Percentiles rank a stretch among this genome's conserved stretches.
phyloP scores from a whole-genome alignment of 2,113 vertebrate genomes.

The Colius striatus region DNA sequence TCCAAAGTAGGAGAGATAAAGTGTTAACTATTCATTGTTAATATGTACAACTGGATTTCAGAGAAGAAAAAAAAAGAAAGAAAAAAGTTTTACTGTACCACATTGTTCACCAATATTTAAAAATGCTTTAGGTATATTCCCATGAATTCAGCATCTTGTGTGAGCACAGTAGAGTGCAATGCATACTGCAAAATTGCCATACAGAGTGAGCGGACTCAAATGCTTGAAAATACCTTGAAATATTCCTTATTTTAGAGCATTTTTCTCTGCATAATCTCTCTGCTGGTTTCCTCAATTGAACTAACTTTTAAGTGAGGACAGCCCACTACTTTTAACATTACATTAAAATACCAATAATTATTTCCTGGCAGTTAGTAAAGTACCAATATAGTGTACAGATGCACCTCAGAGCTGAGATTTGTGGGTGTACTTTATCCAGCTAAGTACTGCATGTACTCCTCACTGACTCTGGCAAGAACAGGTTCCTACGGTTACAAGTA shows the following conservation, averaged over 20 bases:
- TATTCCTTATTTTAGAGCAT: background rate
- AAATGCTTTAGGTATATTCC: background rate
- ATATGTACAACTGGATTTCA: background rate
- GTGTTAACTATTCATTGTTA: background rate
- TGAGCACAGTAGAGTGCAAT: background rate
- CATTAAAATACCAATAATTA: background rate
- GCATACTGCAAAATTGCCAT: background rate
- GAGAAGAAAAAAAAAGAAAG: background rate
- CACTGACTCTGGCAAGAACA: background rate
- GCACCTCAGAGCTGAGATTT: background rate
- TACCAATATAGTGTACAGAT: background rate
- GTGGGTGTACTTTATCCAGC: background rate
- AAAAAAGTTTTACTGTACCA: too few species aligned
- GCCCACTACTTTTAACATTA: background rate
- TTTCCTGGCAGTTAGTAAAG: background rate
- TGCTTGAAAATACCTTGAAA: background rate
- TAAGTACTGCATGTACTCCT: background rate
- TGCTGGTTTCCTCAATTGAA: background rate
- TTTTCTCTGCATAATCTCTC: background rate
- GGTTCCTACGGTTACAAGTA: background rate
- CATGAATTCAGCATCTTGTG: background rate
- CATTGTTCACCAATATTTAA: background rate
- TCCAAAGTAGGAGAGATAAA: background rate
- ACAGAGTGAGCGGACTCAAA: background rate
- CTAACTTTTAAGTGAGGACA: background rate